These are phyloP conservation scores for Synergus japonicus DNA, from an alignment of 2,888 invertebrate genomes.

Conservation along the genomic window DNA sequence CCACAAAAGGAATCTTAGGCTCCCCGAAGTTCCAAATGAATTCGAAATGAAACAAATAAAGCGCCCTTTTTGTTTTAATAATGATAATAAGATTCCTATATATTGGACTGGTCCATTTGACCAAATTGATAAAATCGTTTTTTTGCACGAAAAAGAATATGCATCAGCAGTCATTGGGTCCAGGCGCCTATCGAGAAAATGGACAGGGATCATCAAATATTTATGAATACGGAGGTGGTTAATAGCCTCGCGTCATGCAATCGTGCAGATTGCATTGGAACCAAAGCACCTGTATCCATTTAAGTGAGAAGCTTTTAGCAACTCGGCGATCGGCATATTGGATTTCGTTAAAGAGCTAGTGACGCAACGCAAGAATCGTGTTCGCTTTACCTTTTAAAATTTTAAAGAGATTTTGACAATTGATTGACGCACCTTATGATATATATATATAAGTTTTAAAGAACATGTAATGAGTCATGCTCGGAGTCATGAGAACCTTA, in stretches of 20 bases:
- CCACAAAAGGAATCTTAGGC: background rate
- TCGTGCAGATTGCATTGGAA: constrained; percentile 59
- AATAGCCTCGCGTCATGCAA: constrained; percentile 66
- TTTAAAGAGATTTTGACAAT: constrained; percentile 10
- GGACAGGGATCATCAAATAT: constrained; percentile 67
- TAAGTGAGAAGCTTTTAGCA: constrained; percentile 57
- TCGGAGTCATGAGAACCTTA: too few species aligned
- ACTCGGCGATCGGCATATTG: constrained; percentile 49
- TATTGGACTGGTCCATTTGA: background rate
- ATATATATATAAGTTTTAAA: background rate
- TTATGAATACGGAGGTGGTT: constrained; percentile 67
- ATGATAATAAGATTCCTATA: background rate
- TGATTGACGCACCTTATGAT: constrained; percentile 31
- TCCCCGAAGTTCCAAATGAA: background rate
- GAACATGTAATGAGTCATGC: background rate
- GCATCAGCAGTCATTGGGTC: background rate
- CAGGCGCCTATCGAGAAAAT: constrained; percentile 10
- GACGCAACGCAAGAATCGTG: constrained; percentile 25
- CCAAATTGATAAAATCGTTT: constrained; percentile 49
- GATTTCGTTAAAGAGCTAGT: constrained; percentile 44
- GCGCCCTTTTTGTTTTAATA: too few species aligned
- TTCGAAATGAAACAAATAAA: too few species aligned
- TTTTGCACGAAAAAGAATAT: constrained; percentile 48
- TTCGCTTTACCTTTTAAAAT: constrained; percentile 14
- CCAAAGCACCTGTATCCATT: constrained; percentile 59